Evolutionary conservation across 2,888 invertebrate species (phyloP), one percentile per base, ranked within the genome.

Genomic region (Pheosia tremula): DNA sequence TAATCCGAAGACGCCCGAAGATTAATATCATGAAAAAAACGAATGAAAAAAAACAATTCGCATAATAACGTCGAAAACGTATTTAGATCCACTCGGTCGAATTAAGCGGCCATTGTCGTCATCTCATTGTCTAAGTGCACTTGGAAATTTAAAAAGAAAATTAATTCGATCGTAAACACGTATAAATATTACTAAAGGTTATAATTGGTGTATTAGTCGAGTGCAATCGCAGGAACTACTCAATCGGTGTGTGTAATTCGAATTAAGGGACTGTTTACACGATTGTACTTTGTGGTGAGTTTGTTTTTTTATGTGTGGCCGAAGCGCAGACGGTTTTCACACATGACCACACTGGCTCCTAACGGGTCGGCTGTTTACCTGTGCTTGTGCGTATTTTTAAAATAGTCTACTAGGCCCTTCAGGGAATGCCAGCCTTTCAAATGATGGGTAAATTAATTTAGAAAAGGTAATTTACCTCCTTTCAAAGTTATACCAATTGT

Each of bases 191-290:
- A 74, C 77, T 79, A 73, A 72, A 85, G 89, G 88, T 86, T 89
- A 87, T 88, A 90, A 91, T 91, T 89, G 89, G 83, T 84, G 82
- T 80, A 86, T 86, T 84, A 82, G 78, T 77, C 73, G 75, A 81
- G 82, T 84, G 88, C 86, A 91, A 85, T 87, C 83, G 79, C 81
- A 84, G 83, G 88, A 91, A 89, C 87, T 84, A 88, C 83, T 88
- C 89, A 90, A 87, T 87, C 85, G 85, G 78, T 69, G 88, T 89
- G 92, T 91, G 83, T 88, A 84, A 93, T 92, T 87, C 92, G 90
- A 86, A 91, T 93, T 91, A 93, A 82, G 81, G 85, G 85, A 85
- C 86, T 87, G 87, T 91, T 91, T 91, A 90, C 89, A 89, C 84
- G 85, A 82, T 78, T 79, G 77, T 81, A 79, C 81, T 81, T 74